Percentiles rank a stretch among this genome's conserved stretches.
These are phyloP conservation scores for Scaptomyza reducta DNA, from an alignment of 2,888 invertebrate genomes.

Conservation along the genomic window DNA sequence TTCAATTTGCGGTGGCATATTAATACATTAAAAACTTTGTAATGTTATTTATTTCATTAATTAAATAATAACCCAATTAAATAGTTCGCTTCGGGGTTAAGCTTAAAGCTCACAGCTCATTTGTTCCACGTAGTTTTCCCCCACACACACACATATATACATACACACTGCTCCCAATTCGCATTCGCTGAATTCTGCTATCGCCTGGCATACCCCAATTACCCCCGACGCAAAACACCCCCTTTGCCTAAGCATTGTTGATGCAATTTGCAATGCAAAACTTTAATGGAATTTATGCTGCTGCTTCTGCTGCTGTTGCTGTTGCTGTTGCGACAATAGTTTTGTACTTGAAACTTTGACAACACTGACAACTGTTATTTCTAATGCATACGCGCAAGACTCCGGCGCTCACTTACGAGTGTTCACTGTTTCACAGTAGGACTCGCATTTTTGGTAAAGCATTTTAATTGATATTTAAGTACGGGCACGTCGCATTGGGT, in stretches of 20 bases:
- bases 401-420: constrained; percentile 28
- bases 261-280: constrained; percentile 72
- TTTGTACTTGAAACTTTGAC: constrained; percentile 42
- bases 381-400: constrained; percentile 12
- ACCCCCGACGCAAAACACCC: neutral
- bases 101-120: constrained; percentile 36
- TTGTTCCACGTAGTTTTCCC: constrained; percentile 17
- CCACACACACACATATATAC: no score
- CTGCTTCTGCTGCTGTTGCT: constrained; percentile 16
- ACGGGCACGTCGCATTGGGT: constrained; percentile 35
- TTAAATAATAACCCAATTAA: constrained; percentile 1
- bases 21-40: neutral
- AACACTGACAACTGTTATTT: constrained; percentile 46
- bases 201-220: constrained; percentile 28
- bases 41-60: neutral
- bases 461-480: constrained; percentile 75
- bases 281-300: constrained; percentile 67
- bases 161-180: neutral
- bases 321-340: constrained; percentile 52
- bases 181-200: constrained; percentile 23
- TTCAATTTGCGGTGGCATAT: no score
- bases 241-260: constrained; percentile 16
- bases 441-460: constrained; percentile 28
- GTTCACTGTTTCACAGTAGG: constrained; percentile 6
- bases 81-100: constrained; percentile 36